Evolutionary conservation across 2,888 invertebrate species (phyloP).

Genomic region (Agonopterix heracliana): DNA sequence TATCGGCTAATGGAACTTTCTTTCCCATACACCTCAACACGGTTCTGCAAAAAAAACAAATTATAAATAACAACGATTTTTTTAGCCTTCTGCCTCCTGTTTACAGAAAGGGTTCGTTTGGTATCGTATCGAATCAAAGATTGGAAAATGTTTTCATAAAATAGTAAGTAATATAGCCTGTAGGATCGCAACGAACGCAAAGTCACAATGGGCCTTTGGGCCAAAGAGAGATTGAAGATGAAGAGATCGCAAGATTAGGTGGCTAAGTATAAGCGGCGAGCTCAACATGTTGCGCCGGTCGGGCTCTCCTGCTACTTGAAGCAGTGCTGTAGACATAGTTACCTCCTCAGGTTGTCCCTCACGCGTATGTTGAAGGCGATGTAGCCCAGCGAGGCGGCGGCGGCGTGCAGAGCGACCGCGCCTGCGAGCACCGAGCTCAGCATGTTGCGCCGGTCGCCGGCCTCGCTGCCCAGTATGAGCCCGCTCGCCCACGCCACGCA

Average conservation of each 20-base stretch:
- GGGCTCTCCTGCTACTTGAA: not conserved
- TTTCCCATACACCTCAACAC: constrained; percentile 86
- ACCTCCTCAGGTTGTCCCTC: constrained; percentile 81
- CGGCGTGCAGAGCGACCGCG: constrained; percentile 86
- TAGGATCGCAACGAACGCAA: too few species aligned
- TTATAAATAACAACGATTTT: not conserved
- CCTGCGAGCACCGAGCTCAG: constrained; percentile 87
- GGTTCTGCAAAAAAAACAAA: constrained; percentile 65
- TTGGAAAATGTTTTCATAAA: too few species aligned
- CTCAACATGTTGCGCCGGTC: too few species aligned
- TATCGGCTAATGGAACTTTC: constrained; percentile 87
- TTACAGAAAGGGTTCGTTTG: too few species aligned
- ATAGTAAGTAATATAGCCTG: too few species aligned
- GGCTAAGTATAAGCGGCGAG: too few species aligned
- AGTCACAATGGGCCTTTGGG: too few species aligned
- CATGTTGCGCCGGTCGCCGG: constrained; percentile 78
- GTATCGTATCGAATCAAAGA: too few species aligned
- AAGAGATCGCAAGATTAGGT: too few species aligned
- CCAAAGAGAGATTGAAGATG: too few species aligned
- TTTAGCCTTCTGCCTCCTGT: too few species aligned
- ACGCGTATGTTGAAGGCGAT: constrained; percentile 92
- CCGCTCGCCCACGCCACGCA: constrained; percentile 88
- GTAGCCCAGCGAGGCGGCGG: constrained; percentile 90
- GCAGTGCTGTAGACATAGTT: constrained; percentile 4
- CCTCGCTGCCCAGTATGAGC: constrained; percentile 78